Conservation (phyloP, 2,797 vertebrate genomes). For the Dallia pectoralis region DNA sequence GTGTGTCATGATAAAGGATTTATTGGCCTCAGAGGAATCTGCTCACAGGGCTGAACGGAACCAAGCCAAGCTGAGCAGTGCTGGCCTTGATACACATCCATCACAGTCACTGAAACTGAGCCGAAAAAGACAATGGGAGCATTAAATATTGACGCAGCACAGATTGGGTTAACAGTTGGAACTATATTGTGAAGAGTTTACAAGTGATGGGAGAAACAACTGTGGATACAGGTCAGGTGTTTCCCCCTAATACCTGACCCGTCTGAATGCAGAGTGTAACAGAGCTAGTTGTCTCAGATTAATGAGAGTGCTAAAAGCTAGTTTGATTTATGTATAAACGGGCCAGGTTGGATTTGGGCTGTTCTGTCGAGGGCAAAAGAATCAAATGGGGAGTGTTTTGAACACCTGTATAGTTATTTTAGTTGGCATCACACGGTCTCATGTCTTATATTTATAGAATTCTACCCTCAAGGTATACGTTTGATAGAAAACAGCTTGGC, state of each 20-base stretch:
- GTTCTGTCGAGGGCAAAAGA: constrained; percentile 19
- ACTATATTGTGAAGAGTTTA: neutral
- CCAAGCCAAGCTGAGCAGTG: neutral
- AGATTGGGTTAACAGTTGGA: neutral
- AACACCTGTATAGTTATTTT: constrained; percentile 42
- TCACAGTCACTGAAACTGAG: neutral
- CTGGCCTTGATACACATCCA: neutral
- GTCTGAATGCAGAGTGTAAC: constrained; percentile 33
- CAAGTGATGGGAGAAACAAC: neutral
- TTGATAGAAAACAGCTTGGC: constrained; percentile 44
- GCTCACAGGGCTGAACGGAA: too few relatives aligned
- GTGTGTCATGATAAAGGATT: neutral
- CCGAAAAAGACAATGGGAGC: neutral
- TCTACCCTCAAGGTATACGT: constrained; percentile 37
- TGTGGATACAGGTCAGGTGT: neutral
- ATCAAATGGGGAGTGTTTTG: constrained; percentile 29
- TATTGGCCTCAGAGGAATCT: too few relatives aligned
- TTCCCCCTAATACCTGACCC: constrained; percentile 19
- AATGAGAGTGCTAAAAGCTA: constrained; percentile 25
- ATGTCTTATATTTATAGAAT: constrained; percentile 52
- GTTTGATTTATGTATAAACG: constrained; percentile 33
- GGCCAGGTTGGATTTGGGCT: constrained; percentile 41
- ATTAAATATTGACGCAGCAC: neutral
- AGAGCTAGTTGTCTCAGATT: constrained; percentile 21
- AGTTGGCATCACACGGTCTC: constrained; percentile 50